Evolutionary conservation across 2,888 invertebrate genomes (phyloP).

Genomic region (Clanis bilineata): DNA sequence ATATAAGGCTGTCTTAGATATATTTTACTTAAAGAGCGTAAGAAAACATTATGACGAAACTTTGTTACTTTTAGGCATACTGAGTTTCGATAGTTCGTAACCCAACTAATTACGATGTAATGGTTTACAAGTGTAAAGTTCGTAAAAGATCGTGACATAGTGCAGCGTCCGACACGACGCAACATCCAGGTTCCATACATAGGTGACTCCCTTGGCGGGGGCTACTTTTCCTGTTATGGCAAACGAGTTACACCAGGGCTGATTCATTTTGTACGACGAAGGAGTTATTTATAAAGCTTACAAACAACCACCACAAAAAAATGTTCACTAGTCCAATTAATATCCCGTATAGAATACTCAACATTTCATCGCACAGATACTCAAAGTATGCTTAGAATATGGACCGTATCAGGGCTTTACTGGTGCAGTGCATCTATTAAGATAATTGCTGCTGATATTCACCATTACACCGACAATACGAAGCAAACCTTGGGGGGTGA

Average conservation of each 20-base stretch:
- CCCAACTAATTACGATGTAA: too few species aligned
- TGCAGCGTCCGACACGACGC: too few species aligned
- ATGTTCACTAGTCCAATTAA: not conserved
- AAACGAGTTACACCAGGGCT: conserved; percentile 55
- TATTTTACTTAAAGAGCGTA: too few species aligned
- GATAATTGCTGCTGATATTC: too few species aligned
- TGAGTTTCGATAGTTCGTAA: too few species aligned
- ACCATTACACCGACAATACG: too few species aligned
- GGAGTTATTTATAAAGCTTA: conserved; percentile 39
- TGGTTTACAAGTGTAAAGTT: too few species aligned
- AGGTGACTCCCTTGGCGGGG: conserved; percentile 19
- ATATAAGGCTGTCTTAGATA: too few species aligned
- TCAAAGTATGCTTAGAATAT: not conserved
- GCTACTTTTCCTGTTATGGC: conserved; percentile 61
- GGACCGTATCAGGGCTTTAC: not conserved
- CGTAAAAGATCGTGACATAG: not conserved
- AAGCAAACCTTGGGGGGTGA: too few species aligned
- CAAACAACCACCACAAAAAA: not conserved
- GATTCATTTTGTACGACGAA: conserved; percentile 54
- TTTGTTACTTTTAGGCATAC: too few species aligned
- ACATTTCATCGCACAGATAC: not conserved
- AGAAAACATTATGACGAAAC: too few species aligned
- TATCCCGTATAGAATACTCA: not conserved
- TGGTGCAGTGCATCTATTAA: not conserved
- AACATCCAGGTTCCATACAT: not conserved